These are phyloP conservation scores for Zoanthus sansibaricus DNA, from an alignment of 92 coral and sea anemone genomes.

Conservation along the genomic window DNA sequence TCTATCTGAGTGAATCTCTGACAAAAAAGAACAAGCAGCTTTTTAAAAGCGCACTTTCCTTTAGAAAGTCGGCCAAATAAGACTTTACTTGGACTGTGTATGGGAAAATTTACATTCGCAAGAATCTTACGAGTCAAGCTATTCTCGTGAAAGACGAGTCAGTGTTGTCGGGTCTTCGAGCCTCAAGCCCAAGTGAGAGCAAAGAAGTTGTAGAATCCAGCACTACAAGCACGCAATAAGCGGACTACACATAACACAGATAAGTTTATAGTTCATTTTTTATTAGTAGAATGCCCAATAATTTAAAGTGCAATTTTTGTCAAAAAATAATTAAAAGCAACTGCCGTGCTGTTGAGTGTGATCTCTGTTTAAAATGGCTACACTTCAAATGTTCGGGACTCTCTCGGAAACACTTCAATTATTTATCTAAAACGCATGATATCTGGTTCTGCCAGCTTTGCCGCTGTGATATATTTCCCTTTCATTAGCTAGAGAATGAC, in stretches of 20 bases:
- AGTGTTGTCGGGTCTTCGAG: no score
- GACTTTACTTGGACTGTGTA: no score
- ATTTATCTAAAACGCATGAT: constrained; percentile 7
- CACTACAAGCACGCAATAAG: no score
- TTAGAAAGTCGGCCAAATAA: no score
- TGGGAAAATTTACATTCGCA: no score
- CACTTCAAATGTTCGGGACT: background rate
- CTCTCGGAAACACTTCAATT: background rate
- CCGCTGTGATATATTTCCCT: no score
- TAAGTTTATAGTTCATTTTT: background rate
- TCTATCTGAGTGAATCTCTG: background rate
- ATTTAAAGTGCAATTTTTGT: background rate
- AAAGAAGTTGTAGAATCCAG: no score
- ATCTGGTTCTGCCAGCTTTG: background rate
- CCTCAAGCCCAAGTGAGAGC: no score
- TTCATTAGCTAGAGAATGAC: no score
- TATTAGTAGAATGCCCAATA: constrained; percentile 6
- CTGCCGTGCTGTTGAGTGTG: constrained; percentile 4
- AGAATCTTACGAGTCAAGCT: no score
- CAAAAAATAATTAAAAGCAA: background rate
- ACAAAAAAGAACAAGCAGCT: background rate
- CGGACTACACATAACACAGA: background rate
- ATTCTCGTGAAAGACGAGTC: no score
- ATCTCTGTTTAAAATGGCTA: background rate
- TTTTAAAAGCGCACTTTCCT: background rate